Percentiles rank a stretch among this genome's conserved stretches.
Conservation (phyloP, 2,797 vertebrate species). For the Crenichthys baileyi region DNA sequence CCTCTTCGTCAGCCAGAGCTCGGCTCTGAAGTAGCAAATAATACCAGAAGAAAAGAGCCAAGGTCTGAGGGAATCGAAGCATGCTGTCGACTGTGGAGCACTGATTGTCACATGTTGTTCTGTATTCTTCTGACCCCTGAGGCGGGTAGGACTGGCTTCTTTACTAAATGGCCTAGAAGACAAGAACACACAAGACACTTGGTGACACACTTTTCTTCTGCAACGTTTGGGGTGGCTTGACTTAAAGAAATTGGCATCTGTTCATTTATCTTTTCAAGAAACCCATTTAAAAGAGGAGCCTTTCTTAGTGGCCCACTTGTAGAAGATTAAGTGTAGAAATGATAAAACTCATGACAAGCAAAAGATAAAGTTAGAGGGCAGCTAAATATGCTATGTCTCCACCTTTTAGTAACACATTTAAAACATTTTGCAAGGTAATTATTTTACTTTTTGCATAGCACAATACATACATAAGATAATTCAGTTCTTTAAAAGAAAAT, state of each 20-base stretch:
- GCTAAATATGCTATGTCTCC: constrained; percentile 32
- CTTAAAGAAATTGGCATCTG: constrained; percentile 40
- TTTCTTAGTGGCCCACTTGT: constrained; percentile 45
- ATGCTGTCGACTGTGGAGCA: constrained; percentile 74
- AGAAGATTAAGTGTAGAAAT: constrained; percentile 45
- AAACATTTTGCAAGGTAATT: constrained; percentile 19
- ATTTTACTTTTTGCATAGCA: neutral
- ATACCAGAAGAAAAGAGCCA: constrained; percentile 70
- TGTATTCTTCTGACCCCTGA: constrained; percentile 61
- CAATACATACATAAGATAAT: neutral
- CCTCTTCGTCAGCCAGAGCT: constrained; percentile 63
- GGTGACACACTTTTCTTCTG: constrained; percentile 62
- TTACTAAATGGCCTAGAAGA: constrained; percentile 67
- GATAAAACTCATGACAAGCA: constrained; percentile 36
- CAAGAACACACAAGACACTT: constrained; percentile 58
- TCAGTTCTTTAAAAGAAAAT: neutral
- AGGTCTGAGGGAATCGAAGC: constrained; percentile 68
- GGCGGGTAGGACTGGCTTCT: constrained; percentile 41
- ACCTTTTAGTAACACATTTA: constrained; percentile 55
- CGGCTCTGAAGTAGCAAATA: constrained; percentile 57
- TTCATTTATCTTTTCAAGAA: constrained; percentile 26
- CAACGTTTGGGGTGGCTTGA: constrained; percentile 36
- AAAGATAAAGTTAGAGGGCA: constrained; percentile 46
- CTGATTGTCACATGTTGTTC: constrained; percentile 77
- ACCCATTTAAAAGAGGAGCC: constrained; percentile 22